A percentile compares a stretch with the other conserved stretches of the same genome.
These are phyloP conservation scores for Drosophila persimilis DNA, from an alignment of 1,140 invertebrate genomes.

Conservation along the genomic window DNA sequence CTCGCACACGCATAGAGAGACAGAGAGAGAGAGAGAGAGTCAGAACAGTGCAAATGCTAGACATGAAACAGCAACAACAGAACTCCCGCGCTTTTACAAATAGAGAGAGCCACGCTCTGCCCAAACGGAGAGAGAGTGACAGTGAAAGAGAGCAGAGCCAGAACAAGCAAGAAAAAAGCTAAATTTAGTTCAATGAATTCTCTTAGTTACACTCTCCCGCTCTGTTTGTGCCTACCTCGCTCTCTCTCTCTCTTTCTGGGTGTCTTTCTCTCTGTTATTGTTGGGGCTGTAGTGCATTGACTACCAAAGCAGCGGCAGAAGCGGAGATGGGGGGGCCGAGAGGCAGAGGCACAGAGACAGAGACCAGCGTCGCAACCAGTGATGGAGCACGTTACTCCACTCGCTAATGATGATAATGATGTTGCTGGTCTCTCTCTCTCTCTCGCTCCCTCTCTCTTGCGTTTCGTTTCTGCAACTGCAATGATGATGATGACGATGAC, in stretches of 20 bases:
- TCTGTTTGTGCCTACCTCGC: constrained; percentile 5
- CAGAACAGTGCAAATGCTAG: constrained; percentile 45
- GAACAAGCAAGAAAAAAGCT: constrained; percentile 33
- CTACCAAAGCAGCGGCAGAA: constrained; percentile 37
- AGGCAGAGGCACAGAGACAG: background rate
- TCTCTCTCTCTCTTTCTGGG: constrained; percentile 37
- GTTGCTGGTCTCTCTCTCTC: constrained; percentile 21
- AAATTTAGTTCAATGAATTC: constrained; percentile 79
- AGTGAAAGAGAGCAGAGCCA: constrained; percentile 29
- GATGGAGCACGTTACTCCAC: constrained; percentile 55
- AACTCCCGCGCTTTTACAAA: constrained; percentile 71
- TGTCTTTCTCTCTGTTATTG: constrained; percentile 75
- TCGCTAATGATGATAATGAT: constrained; percentile 69
- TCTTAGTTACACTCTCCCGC: constrained; percentile 32
- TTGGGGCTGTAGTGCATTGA: constrained; percentile 67
- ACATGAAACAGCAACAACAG: constrained; percentile 59
- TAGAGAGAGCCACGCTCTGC: constrained; percentile 3
- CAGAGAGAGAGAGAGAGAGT: constrained; percentile 34
- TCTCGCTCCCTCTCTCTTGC: background rate
- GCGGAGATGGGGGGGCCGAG: background rate
- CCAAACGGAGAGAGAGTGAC: constrained; percentile 13
- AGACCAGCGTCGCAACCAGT: background rate
- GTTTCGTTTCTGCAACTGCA: constrained; percentile 70
- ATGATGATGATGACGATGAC: constrained; percentile 52
- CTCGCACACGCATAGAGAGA: constrained; percentile 59